Percentiles rank a stretch among this genome's conserved stretches.
phyloP scores from a whole-genome alignment of 2,797 vertebrate species.

The Pangasius krempfi region DNA sequence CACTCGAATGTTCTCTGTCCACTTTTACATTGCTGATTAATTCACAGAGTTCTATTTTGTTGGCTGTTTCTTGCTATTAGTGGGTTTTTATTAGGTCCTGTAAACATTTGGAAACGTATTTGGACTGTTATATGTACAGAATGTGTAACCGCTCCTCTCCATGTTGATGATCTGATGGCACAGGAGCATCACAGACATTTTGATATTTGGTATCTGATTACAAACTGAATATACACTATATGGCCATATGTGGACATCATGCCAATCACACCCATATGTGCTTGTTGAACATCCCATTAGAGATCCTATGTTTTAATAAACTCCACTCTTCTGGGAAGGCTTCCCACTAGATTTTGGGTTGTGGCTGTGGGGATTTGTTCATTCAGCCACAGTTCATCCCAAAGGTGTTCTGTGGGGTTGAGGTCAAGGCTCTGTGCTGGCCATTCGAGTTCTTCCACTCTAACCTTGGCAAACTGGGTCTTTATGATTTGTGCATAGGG shows the following conservation, averaged over 20 bases:
- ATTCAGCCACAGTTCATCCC: not conserved
- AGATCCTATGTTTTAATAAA: not conserved
- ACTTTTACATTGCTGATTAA: not conserved
- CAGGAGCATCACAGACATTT: not conserved
- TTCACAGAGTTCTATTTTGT: not conserved
- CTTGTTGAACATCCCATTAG: not conserved
- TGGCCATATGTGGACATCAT: not conserved
- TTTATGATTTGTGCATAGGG: not conserved
- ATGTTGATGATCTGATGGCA: not conserved
- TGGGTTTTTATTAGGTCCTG: not conserved
- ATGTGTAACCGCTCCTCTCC: too few species aligned
- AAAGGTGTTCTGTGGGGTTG: not conserved
- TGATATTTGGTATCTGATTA: not conserved
- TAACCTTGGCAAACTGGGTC: not conserved
- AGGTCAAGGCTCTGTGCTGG: not conserved
- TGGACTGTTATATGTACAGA: not conserved
- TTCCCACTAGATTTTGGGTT: not conserved
- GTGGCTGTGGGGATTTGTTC: not conserved
- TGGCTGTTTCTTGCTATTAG: not conserved
- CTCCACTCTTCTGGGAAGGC: not conserved
- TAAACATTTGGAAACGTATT: not conserved
- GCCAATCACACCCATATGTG: not conserved
- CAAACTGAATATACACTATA: not conserved
- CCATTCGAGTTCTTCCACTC: not conserved
- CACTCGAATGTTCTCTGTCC: not conserved